Base-by-base conservation (phyloP, 2,888 invertebrate species). In the Steinernema scapterisci region DNA sequence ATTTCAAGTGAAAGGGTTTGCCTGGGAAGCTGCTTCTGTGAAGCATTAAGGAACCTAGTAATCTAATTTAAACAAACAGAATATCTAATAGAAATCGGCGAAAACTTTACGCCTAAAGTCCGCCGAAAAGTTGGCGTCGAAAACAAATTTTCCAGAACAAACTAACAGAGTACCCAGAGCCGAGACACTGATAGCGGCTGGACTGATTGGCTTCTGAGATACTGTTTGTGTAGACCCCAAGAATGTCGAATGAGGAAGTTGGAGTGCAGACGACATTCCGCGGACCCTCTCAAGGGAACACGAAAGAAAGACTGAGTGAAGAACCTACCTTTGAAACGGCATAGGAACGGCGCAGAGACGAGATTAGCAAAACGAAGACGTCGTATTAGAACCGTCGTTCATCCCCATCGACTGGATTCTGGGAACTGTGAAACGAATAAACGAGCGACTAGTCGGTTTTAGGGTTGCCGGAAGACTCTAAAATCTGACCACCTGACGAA, bases 11-110 rank as follows among this genome's bases (percentile, higher is more conserved):
- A 31, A 38, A 21, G 52, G 11, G 21, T 52, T 21, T 52, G 52
- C 16, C 63, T 27, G 25, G 27, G n/a, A 63, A 25, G 63, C 38
- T 6, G 38, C 63, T 63, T 63, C 63, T 27, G 63, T 63, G 63
- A 63, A 63, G 63, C 27, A 63, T 25, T 63, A 25, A 63, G 63
- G 63, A 31, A 63, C 63, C 63, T 25, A 25, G 63, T 63, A 63
- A 63, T 27, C 63, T 63, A 63, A 63, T 63, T 63, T 63, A 63
- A 63, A 63, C 63, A 63, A 63, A 63, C 63, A 63, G 63, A 63
- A 63, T 63, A 63, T 63, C 63, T 38, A 63, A 63, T 63, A 63
- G 31, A 63, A 63, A 63, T 63, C 63, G 63, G 63, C 63, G 63
- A 31, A 63, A 27, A 63, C 63, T 27, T 63, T 63, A 63, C 38